These are phyloP conservation scores for Scopus umbretta DNA, from an alignment of 2,113 vertebrate species.

Conservation along the genomic window DNA sequence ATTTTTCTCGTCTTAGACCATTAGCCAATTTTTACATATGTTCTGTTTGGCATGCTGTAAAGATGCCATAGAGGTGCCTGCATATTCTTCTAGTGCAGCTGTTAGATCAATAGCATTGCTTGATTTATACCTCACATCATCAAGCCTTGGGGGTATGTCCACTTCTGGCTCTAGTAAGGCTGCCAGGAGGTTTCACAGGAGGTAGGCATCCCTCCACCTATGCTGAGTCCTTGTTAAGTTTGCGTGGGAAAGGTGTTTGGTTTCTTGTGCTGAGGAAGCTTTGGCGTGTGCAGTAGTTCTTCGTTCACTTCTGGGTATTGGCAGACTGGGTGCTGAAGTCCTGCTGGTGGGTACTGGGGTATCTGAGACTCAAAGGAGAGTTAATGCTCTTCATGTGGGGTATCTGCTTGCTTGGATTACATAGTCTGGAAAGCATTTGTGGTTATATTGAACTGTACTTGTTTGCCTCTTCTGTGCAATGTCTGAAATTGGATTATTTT, in stretches of 20 bases:
- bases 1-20: conserved; percentile 29
- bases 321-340: neutral
- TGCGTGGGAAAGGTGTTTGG: rapidly evolving
- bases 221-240: neutral
- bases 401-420: neutral
- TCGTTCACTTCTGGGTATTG: neutral
- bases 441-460: neutral
- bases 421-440: neutral
- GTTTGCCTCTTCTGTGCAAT: neutral
- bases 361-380: neutral
- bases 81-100: neutral
- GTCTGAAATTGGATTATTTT: neutral
- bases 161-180: neutral
- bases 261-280: neutral
- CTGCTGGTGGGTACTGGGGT: neutral
- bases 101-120: neutral
- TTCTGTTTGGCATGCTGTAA: neutral
- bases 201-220: neutral
- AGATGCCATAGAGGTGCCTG: neutral
- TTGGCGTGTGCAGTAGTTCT: neutral
- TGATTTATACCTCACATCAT: neutral
- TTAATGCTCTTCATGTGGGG: neutral
- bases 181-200: neutral
- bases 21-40: conserved; percentile 35
- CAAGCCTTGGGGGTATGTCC: neutral